A percentile compares a stretch with the other conserved stretches of the same genome.
Conservation (phyloP, 2,888 invertebrate species). For the Thalpophila matura region DNA sequence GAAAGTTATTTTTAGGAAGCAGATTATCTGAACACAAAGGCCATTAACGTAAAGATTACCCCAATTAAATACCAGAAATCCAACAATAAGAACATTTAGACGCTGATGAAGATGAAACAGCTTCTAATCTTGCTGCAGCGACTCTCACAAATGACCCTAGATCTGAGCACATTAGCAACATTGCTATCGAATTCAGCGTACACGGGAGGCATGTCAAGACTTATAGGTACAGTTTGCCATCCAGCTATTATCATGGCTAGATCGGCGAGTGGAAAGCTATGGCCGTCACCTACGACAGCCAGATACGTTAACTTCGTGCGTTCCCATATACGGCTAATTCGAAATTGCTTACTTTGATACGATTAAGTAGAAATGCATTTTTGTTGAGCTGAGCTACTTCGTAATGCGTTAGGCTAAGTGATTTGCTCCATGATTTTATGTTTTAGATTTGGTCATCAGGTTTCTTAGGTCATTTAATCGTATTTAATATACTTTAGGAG, state of each 20-base stretch:
- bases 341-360: conserved; percentile 55
- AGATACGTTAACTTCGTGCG: conserved; percentile 59
- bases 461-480: not conserved
- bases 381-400: conserved; percentile 14
- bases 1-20: conserved; percentile 16
- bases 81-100: conserved; percentile 41
- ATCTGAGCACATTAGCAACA: conserved; percentile 48
- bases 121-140: conserved; percentile 31
- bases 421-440: not conserved
- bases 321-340: conserved; percentile 58
- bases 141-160: conserved; percentile 50
- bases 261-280: conserved; percentile 61
- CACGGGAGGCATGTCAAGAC: conserved; percentile 37
- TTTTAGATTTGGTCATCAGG: too few relatives aligned
- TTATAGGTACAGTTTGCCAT: conserved; percentile 50
- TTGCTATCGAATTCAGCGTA: conserved; percentile 28
- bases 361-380: conserved; percentile 45
- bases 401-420: not conserved
- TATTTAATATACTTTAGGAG: not conserved
- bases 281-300: conserved; percentile 46
- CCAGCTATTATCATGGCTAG: conserved; percentile 55
- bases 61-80: conserved; percentile 28
- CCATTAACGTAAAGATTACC: conserved; percentile 19
- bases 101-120: conserved; percentile 40
- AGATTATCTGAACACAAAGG: conserved; percentile 8